A percentile compares a stretch with the other conserved stretches of the same genome.
These are phyloP conservation scores for Schizaphis graminum DNA, from an alignment of 2,888 invertebrate genomes.

Conservation along the genomic window DNA sequence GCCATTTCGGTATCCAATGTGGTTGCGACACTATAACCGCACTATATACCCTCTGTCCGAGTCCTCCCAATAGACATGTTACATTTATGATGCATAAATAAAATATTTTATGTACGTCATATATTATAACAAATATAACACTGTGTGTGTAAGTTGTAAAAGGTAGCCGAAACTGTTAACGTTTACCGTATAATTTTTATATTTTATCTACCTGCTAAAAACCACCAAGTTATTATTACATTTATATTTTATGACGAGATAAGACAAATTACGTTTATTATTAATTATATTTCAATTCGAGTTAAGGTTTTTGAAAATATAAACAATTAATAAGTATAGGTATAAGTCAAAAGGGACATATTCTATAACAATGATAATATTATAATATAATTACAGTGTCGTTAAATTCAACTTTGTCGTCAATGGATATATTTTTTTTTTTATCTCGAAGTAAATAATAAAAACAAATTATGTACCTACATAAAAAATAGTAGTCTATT, in stretches of 20 bases:
- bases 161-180: background rate
- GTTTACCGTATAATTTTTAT: background rate
- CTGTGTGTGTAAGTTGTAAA: too few species aligned
- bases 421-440: background rate
- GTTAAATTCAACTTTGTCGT: background rate
- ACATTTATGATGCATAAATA: background rate
- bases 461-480: background rate
- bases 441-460: background rate
- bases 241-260: background rate
- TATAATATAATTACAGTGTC: background rate
- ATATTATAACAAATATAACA: background rate
- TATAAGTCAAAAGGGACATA: background rate
- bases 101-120: background rate
- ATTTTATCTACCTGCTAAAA: background rate
- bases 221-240: background rate
- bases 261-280: background rate
- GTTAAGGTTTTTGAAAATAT: background rate
- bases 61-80: background rate
- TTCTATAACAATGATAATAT: background rate
- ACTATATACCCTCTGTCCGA: background rate
- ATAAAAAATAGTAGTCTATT: background rate
- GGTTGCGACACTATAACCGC: background rate
- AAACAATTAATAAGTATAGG: background rate
- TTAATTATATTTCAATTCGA: background rate
- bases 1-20: background rate